Evolutionary conservation across 2,888 invertebrate genomes (phyloP), one percentile per base, ranked within the genome.

Genomic region (Drosophila picticornis): DNA sequence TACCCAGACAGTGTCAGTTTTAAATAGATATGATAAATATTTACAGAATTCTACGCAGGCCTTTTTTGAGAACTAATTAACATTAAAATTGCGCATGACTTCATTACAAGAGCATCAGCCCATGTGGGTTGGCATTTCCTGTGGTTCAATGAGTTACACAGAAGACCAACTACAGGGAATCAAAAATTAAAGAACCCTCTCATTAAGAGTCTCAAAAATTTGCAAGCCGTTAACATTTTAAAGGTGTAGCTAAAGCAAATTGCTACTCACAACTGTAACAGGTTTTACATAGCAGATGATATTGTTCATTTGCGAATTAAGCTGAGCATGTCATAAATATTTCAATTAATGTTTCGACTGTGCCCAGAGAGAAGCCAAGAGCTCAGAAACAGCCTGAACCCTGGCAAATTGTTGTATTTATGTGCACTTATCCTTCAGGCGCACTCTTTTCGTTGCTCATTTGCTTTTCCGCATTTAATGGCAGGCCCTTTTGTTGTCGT

Each of bases 311-410:
- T 65, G 68, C 56, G 51, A 32, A 50, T 67, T 61, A 46, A 58
- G 50, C 56, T 65, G 66, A 19, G 61, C 52, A 50, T 48, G 79
- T 71, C 80, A 90, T 87, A 76, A 87, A 87, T 90, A 87, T 85
- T 87, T 83, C 80, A 90, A 90, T 85, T 85, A 80, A 85, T 81
- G 81, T 80, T 64, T 68, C 32, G 61, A 60, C 70, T 56, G 61
- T 43, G 72, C 46, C 59, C 36, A 31, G 57, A 16, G 31, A 19
- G 34, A 6, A 32, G 25, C 55, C 11, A 50, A 32, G 40, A 51
- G 68, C 65, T 32, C 19, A 32, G 48, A 51, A 59, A 29, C 61
- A 62, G 58, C 63, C 64, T 50, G 59, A 75, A 58, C 75, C 70
- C 72, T 59, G 68, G 65, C 56, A 85, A 76, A 72, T 71, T 82